Percentiles rank a stretch among this genome's conserved stretches.
These are phyloP conservation scores for Oophaga pumilio DNA, from an alignment of 2,113 vertebrate species.

Conservation along the genomic window DNA sequence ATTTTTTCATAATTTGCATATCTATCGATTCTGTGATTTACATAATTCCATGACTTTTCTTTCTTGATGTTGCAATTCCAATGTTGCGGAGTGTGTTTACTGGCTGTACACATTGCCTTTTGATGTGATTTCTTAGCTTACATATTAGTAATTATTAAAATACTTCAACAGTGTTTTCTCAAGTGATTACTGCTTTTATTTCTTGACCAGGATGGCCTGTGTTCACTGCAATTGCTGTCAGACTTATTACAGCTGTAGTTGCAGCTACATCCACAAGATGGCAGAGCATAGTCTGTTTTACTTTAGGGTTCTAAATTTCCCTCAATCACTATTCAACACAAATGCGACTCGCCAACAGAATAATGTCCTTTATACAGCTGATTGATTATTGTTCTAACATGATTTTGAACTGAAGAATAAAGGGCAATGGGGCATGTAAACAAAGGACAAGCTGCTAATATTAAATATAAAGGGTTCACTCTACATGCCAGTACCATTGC, in stretches of 20 bases:
- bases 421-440: background rate
- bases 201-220: background rate
- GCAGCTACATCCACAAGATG: constrained; percentile 16
- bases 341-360: background rate
- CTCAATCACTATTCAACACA: background rate
- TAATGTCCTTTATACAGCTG: background rate
- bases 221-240: background rate
- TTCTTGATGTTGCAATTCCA: too few species aligned
- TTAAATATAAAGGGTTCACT: background rate
- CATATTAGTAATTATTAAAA: background rate
- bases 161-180: background rate
- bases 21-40: too few species aligned
- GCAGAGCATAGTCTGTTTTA: background rate
- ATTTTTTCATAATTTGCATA: too few species aligned
- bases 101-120: too few species aligned
- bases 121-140: background rate
- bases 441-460: background rate
- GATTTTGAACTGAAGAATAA: background rate
- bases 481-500: background rate
- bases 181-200: background rate
- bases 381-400: background rate
- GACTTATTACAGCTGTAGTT: background rate
- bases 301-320: background rate
- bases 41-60: too few species aligned
- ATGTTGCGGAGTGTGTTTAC: too few species aligned